Percentiles rank a stretch among this genome's conserved stretches.
Conservation (phyloP, 1,140 invertebrate species). For the Solenopsis invicta region DNA sequence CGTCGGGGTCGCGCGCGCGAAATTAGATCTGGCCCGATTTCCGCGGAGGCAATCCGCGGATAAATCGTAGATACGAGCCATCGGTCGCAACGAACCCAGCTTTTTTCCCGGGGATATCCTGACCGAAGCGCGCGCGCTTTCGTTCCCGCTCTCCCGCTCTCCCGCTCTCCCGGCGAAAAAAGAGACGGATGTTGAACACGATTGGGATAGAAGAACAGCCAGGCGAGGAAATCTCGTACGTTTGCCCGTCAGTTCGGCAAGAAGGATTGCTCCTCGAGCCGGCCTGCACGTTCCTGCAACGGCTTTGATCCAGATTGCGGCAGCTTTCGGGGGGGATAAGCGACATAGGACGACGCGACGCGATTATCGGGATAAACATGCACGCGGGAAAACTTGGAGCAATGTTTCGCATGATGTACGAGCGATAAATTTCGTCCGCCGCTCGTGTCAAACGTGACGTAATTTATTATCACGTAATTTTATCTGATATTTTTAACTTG, state of each 20-base stretch:
- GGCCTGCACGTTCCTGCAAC: constrained; percentile 34
- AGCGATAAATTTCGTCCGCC: constrained; percentile 29
- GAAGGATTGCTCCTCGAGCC: constrained; percentile 49
- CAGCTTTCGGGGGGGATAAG: constrained; percentile 34
- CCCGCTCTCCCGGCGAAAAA: neutral
- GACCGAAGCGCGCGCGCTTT: constrained; percentile 13
- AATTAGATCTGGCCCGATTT: constrained; percentile 56
- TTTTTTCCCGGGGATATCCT: neutral
- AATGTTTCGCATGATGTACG: constrained; percentile 27
- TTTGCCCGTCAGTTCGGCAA: constrained; percentile 47
- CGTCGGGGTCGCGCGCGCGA: constrained; percentile 36
- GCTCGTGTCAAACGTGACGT: neutral
- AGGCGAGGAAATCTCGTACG: constrained; percentile 45
- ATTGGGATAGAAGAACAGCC: constrained; percentile 37
- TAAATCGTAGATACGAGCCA: constrained; percentile 39
- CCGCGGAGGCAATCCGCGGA: constrained; percentile 44
- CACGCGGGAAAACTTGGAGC: constrained; percentile 9
- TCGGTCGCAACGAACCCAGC: constrained; percentile 33
- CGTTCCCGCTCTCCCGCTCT: neutral
- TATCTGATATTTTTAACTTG: constrained; percentile 7
- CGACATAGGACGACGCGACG: constrained; percentile 3
- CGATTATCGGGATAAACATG: constrained; percentile 57
- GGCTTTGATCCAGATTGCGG: constrained; percentile 55
- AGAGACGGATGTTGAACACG: constrained; percentile 55
- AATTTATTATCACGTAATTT: constrained; percentile 26